Percentiles rank a stretch among this genome's conserved stretches.
Evolutionary conservation across 2,888 invertebrate genomes (phyloP).

Genomic region (Agapostemon virescens): DNA sequence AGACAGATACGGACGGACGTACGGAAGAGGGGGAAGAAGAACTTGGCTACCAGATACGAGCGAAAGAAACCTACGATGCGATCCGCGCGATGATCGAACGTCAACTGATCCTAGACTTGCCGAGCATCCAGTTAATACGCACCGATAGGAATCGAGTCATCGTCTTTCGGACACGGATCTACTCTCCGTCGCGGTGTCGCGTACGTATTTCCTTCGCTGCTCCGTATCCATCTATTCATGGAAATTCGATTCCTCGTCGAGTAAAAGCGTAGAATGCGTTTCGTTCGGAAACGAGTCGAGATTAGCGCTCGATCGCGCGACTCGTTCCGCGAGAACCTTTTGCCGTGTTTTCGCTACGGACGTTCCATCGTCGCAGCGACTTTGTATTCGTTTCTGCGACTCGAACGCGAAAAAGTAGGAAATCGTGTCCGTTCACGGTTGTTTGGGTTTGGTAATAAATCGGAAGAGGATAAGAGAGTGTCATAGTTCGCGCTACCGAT

Average conservation of each 20-base stretch:
- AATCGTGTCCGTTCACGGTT: not conserved
- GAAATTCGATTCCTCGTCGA: too few relatives aligned
- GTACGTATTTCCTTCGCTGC: not conserved
- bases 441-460: conserved; percentile 25
- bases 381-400: too few relatives aligned
- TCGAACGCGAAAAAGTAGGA: too few relatives aligned
- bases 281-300: not conserved
- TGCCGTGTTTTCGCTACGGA: too few relatives aligned
- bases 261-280: too few relatives aligned
- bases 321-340: too few relatives aligned
- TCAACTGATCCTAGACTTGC: conserved; percentile 67
- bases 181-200: not conserved
- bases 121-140: conserved; percentile 60
- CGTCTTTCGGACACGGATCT: conserved; percentile 59
- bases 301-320: not conserved
- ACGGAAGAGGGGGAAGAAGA: not conserved
- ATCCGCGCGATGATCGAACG: conserved; percentile 69
- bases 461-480: conserved; percentile 2
- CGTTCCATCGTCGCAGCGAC: too few relatives aligned
- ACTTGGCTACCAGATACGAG: too few relatives aligned
- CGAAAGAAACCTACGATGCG: conserved; percentile 48
- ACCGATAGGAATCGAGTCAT: conserved; percentile 57
- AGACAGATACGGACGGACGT: too few relatives aligned
- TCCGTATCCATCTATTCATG: not conserved
- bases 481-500: conserved; percentile 16